Percentiles rank a stretch among this genome's conserved stretches.
Evolutionary conservation across 2,113 vertebrate genomes (phyloP).

Genomic region (Ochotona princeps): DNA sequence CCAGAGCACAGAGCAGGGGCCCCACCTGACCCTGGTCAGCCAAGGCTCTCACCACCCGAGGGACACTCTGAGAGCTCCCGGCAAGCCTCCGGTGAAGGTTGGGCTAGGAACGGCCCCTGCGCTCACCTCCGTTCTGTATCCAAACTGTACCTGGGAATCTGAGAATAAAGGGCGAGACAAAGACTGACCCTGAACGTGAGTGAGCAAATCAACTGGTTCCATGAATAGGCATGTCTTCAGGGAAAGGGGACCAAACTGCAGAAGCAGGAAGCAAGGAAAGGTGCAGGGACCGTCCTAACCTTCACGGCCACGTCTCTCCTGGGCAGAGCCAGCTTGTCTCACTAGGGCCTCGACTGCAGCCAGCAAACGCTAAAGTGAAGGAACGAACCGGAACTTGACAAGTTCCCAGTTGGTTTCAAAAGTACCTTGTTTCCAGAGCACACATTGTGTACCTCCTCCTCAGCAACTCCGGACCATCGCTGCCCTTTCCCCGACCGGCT

Average conservation of each 20-base stretch:
- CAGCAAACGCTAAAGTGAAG: not conserved
- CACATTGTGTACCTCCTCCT: not conserved
- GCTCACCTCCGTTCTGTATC: not conserved
- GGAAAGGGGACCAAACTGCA: not conserved
- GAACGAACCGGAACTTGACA: not conserved
- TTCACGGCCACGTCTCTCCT: not conserved
- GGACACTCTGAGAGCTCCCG: not conserved
- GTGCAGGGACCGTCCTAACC: not conserved
- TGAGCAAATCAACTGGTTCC: not conserved
- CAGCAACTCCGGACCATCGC: not conserved
- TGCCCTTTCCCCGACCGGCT: not conserved
- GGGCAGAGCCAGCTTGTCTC: not conserved
- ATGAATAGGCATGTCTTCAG: not conserved
- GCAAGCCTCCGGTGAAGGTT: not conserved
- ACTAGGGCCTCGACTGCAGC: not conserved
- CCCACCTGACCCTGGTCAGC: not conserved
- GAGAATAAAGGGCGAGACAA: not conserved
- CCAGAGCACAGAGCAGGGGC: not conserved
- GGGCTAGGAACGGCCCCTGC: too few species aligned
- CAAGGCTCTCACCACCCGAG: not conserved
- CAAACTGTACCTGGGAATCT: not conserved
- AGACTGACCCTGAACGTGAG: not conserved
- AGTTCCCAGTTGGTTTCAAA: not conserved
- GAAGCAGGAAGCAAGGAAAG: not conserved
- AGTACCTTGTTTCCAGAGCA: slow-evolving; percentile 37